These are phyloP conservation scores for Gryllus bimaculatus DNA, from an alignment of 1,140 invertebrate genomes.

Conservation along the genomic window DNA sequence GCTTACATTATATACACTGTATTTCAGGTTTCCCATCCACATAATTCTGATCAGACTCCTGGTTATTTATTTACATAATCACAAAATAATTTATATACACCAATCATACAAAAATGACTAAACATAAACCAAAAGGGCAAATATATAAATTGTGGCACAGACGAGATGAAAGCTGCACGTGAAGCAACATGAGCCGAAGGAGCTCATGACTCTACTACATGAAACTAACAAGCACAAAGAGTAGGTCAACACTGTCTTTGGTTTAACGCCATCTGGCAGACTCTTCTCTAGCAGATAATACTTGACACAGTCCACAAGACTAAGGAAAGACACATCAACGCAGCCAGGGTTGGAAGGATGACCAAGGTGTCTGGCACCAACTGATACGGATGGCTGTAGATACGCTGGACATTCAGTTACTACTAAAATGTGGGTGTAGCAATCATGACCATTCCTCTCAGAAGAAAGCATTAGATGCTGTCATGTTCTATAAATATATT, in stretches of 20 bases:
- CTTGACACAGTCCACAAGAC: conserved; percentile 3
- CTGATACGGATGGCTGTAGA: neutral
- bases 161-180: neutral
- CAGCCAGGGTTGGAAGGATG: neutral
- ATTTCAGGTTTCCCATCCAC: neutral
- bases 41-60: neutral
- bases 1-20: neutral
- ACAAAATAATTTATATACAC: conserved; percentile 6
- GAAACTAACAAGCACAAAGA: neutral
- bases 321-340: neutral
- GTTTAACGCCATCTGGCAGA: neutral
- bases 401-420: neutral
- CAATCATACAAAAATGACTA: conserved; percentile 1
- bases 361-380: neutral
- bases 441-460: neutral
- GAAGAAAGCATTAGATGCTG: conserved; percentile 1
- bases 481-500: neutral
- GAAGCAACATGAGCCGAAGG: neutral
- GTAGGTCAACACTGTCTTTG: neutral
- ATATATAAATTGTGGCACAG: conserved; percentile 1
- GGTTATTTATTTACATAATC: conserved; percentile 3
- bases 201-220: neutral
- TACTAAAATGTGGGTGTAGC: neutral
- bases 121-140: neutral
- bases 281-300: neutral